phyloP scores from a whole-genome alignment of 1,140 invertebrate species.

The Coptotermes formosanus region DNA sequence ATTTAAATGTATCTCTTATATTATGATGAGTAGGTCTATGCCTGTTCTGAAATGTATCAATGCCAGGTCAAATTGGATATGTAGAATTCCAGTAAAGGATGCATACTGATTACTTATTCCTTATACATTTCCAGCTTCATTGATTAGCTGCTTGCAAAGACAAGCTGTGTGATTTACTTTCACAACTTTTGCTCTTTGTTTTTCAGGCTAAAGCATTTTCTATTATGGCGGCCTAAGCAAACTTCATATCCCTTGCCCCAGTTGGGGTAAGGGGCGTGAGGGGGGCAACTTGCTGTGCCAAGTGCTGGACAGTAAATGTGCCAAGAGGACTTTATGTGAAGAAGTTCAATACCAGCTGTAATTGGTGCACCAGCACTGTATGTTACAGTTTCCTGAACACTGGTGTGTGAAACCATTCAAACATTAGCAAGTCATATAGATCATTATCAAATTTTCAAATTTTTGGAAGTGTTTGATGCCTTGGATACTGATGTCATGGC shows the following conservation, averaged over 20 bases:
- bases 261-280: background rate
- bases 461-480: background rate
- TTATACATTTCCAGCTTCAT: no score
- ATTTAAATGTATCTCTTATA: no score
- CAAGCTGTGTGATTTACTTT: background rate
- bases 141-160: background rate
- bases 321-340: background rate
- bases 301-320: background rate
- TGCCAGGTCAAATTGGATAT: no score
- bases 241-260: background rate
- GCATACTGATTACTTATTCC: no score
- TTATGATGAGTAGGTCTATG: no score
- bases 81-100: no score
- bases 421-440: background rate
- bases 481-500: background rate
- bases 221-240: slow-evolving; percentile 26
- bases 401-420: background rate
- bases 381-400: background rate
- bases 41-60: no score
- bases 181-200: background rate
- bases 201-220: slow-evolving; percentile 24
- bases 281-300: background rate
- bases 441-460: background rate
- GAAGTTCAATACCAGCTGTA: background rate
- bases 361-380: background rate